phyloP scores from a whole-genome alignment of 2,888 invertebrate genomes.

The Leptogaster cylindrica region DNA sequence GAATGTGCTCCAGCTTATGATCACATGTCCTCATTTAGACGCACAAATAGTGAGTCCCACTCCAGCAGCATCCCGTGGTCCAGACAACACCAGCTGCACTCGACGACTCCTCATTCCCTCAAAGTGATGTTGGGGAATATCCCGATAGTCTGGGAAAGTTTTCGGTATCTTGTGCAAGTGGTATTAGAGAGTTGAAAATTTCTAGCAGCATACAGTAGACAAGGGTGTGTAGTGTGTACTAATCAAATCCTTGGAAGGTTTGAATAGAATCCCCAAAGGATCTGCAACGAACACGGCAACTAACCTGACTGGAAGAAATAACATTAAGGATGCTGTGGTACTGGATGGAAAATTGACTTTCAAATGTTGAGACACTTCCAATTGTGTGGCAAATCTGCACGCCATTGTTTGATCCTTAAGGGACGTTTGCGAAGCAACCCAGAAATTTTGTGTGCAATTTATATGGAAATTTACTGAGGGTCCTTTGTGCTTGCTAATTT shows the following conservation, averaged over 20 bases:
- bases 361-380: slow-evolving; percentile 35
- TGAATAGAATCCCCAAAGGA: slow-evolving; percentile 28
- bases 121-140: not conserved
- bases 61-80: slow-evolving; percentile 6
- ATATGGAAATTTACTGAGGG: slow-evolving; percentile 22
- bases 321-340: slow-evolving; percentile 16
- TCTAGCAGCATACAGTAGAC: not conserved
- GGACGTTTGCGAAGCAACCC: slow-evolving; percentile 20
- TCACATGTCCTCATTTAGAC: slow-evolving; percentile 22
- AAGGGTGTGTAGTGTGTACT: slow-evolving; percentile 26
- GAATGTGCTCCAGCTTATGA: slow-evolving; percentile 4
- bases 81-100: not conserved
- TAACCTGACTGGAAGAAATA: slow-evolving; percentile 31
- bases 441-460: slow-evolving; percentile 33
- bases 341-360: slow-evolving; percentile 32
- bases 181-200: slow-evolving; percentile 10
- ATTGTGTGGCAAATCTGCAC: slow-evolving; percentile 37
- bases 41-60: no score
- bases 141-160: slow-evolving; percentile 6
- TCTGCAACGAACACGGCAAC: slow-evolving; percentile 1
- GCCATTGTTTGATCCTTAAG: slow-evolving; percentile 38
- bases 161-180: slow-evolving; percentile 7
- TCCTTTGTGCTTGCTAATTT: slow-evolving; percentile 27
- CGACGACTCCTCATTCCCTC: not conserved
- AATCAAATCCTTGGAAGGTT: slow-evolving; percentile 34